Percentiles rank a stretch among this genome's conserved stretches.
Evolutionary conservation across 2,888 invertebrate genomes (phyloP).

Genomic region (Hirtodrosophila duncani): DNA sequence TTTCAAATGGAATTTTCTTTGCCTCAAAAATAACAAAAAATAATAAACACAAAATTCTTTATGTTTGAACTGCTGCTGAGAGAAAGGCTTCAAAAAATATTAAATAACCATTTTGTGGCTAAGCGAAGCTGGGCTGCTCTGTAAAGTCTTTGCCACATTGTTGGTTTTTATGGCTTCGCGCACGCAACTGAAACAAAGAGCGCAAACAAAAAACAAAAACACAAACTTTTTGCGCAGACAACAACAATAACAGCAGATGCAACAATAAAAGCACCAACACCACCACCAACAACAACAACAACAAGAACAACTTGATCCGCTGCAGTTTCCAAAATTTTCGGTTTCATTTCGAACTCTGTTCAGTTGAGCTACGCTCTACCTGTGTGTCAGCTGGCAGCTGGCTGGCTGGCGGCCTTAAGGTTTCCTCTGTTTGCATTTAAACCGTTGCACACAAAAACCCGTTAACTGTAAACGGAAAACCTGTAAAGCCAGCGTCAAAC

Average conservation of each 20-base stretch:
- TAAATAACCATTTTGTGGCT: conserved; percentile 71
- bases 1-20: too few species aligned
- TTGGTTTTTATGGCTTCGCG: conserved; percentile 72
- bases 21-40: too few species aligned
- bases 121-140: conserved; percentile 11
- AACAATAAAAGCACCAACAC: conserved; percentile 7
- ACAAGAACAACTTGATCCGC: conserved; percentile 37
- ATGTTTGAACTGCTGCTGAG: too few species aligned
- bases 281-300: conserved; percentile 16
- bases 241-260: conserved; percentile 10
- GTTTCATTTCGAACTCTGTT: conserved; percentile 71
- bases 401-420: too few species aligned
- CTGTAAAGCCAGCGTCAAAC: too few species aligned
- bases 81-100: conserved; percentile 43
- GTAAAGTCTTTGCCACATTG: conserved; percentile 69
- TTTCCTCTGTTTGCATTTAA: too few species aligned
- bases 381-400: too few species aligned
- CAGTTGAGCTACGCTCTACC: too few species aligned
- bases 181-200: conserved; percentile 51
- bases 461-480: too few species aligned
- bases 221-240: too few species aligned
- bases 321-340: conserved; percentile 51
- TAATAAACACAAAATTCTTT: too few species aligned
- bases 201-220: background rate
- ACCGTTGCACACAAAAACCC: too few species aligned